Base-by-base conservation (phyloP, 2,113 vertebrate species). In the Aptenodytes forsteri region DNA sequence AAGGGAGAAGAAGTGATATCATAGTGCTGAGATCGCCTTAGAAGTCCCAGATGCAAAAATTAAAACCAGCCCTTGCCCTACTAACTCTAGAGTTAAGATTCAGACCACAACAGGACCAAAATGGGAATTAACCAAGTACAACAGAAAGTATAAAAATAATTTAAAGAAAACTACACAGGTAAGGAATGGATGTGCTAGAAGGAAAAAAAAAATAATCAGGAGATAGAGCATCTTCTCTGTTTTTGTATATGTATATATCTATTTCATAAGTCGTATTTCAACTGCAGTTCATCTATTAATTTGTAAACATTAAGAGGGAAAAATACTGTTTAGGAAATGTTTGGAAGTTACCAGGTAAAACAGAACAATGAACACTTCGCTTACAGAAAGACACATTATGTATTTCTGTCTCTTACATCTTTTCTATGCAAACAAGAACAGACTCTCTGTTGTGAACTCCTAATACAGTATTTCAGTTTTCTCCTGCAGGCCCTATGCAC, bases 221-320 rank as follows among this genome's bases (percentile, higher is more conserved):
- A 81, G 19, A 20, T 1, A 79, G 17, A 76, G 56, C 52, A 80
- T 12, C 38, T 82, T 84, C 65, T 59, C 25, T 23, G 0, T 10
- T 56, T 70, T 22, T 69, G 5, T 14, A 10, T 1, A 11, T 14
- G 36, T 17, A 30, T 1, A 1, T 7, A 44, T 11, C n/a, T n/a
- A 15, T 11, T 54, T 62, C 56, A 44, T 6, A 15, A 5, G 2
- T 21, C 21, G 5, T 5, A 44, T 32, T 62, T 25, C 4, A 14
- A 16, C n/a, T 67, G 34, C 5, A 69, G n/a, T 23, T 85, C 47
- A 32, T 17, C 44, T 76, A 36, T 30, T 76, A 32, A 42, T 32
- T 54, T 49, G 20, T 46, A 49, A 55, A 42, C 23, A 36, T 23
- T 13, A 49, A 15, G 38, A 47, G 16, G 69, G 25, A 84, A 89